A percentile compares a stretch with the other conserved stretches of the same genome.
These are phyloP conservation scores for Hesperia comma DNA, from an alignment of 2,888 invertebrate genomes.

Conservation along the genomic window DNA sequence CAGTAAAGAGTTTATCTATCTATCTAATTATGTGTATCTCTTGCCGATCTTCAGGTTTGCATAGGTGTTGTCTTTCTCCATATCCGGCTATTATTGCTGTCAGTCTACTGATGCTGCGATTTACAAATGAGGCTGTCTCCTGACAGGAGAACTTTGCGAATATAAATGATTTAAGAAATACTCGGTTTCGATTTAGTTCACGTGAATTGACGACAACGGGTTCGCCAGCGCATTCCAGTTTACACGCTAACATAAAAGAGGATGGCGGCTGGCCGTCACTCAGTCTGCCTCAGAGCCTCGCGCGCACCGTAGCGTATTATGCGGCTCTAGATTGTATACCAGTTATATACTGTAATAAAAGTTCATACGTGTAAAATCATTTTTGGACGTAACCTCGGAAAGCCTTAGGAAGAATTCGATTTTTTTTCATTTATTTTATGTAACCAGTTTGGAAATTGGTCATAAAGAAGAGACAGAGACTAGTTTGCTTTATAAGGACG, in stretches of 20 bases:
- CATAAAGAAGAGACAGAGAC: neutral
- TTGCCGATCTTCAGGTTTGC: too few species aligned
- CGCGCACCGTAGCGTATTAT: conserved; percentile 37
- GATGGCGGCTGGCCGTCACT: conserved; percentile 72
- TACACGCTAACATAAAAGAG: conserved; percentile 77
- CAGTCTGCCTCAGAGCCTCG: conserved; percentile 66
- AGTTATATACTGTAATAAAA: neutral
- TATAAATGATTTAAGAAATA: conserved; percentile 1
- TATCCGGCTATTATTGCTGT: too few species aligned
- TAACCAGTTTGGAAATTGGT: conserved; percentile 6
- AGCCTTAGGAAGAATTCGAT: neutral
- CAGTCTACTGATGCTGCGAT: too few species aligned
- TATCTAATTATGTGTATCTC: too few species aligned
- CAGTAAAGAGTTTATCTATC: too few species aligned
- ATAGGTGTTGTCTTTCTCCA: too few species aligned
- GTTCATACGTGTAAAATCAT: neutral
- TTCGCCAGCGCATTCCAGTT: conserved; percentile 69
- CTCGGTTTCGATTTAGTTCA: conserved; percentile 52
- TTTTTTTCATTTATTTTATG: neutral
- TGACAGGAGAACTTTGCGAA: too few species aligned
- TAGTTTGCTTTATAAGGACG: conserved; percentile 34
- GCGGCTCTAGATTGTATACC: conserved; percentile 10
- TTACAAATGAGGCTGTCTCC: too few species aligned
- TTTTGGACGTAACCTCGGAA: neutral
- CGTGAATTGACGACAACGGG: conserved; percentile 57